Evolutionary conservation across 1,140 invertebrate genomes (phyloP), one percentile per base, ranked within the genome.

Genomic region (Hypsibius dujardini): DNA sequence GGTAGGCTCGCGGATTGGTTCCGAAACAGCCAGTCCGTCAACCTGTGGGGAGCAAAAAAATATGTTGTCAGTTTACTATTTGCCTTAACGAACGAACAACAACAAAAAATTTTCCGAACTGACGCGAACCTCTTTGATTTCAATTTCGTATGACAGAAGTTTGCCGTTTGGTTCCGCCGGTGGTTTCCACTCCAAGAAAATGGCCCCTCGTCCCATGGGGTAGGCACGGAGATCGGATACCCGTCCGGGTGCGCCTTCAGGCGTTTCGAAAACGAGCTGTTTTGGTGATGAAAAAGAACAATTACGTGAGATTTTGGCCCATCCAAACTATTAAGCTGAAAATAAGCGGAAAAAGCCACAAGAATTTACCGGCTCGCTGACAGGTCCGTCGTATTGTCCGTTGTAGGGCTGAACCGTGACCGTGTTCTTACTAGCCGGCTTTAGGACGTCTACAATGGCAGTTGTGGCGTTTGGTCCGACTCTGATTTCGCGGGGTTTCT

Each of bases 161-260:
- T 88, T 84, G 46, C 95, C 95, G 81, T 99, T 98, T 28, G 90
- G 87, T 76, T 93, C 87, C 40, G 89, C 84, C 0, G 95, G 95
- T 77, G 87, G 87, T 76, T 91, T 87, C 95, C 95, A 98, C 70
- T 85, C 85, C 1, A 98, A 80, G 70, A 87, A 84, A 76, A 96
- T 86, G 14, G 90, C 90, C 40, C 88, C 92, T 0, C 90, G 89
- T 14, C 92, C 92, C 76, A 92, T 84, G 0, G 89, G 88, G 76
- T 87, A 86, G 0, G 87, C 90, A 77, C 90, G 87, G 46, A 90
- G 82, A n/a, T 84, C 84, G 70, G 87, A 83, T 2, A 96, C 90
- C 1, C 91, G 87, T 12, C 90, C 92, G 1, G 94, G 94, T 42
- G 86, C 87, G 79, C 92, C 94, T 85, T 96, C 92, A 1, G 90